phyloP scores from a whole-genome alignment of 2,888 invertebrate species.

The Diadegma fenestrale region DNA sequence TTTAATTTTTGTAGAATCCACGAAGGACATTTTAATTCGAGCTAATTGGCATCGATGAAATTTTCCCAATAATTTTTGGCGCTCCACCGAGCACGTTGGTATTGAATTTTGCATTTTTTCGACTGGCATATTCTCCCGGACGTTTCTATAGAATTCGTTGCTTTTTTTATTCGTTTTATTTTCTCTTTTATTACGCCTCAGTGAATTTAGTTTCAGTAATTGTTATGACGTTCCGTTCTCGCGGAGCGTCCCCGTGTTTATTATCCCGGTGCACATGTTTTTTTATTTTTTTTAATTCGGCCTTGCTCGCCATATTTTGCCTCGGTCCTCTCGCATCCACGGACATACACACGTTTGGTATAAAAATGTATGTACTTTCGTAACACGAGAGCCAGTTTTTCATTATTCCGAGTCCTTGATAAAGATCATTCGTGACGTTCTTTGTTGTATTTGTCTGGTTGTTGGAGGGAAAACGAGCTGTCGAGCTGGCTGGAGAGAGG shows the following conservation, averaged over 20 bases:
- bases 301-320: not conserved
- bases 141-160: not conserved
- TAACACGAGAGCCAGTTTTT: constrained; percentile 41
- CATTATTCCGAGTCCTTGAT: constrained; percentile 51
- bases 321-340: not conserved
- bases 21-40: not conserved
- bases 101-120: not conserved
- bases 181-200: not conserved
- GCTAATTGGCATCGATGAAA: constrained; percentile 2
- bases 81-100: not conserved
- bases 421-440: constrained; percentile 49
- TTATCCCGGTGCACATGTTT: not conserved
- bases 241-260: not conserved
- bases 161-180: not conserved
- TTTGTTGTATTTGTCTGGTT: constrained; percentile 44
- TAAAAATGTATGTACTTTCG: not conserved
- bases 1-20: not conserved
- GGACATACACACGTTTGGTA: not conserved
- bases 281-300: not conserved
- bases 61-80: not conserved
- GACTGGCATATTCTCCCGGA: not conserved
- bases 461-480: constrained; percentile 30
- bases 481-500: constrained; percentile 27
- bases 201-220: constrained; percentile 3
- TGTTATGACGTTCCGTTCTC: not conserved